Base-by-base conservation (phyloP, 2,888 invertebrate genomes). In the Belgica antarctica region DNA sequence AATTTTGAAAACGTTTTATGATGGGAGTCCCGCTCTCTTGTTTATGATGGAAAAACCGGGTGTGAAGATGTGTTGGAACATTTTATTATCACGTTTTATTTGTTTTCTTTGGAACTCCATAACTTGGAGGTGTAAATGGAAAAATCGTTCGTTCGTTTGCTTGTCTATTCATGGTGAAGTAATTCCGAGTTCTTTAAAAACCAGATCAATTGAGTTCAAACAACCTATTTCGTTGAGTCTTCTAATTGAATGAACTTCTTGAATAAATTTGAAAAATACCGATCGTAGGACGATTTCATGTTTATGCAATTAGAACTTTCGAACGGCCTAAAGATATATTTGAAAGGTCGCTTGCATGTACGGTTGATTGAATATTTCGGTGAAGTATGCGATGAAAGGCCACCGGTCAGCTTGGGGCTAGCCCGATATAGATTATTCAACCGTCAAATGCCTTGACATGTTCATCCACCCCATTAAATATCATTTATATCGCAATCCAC, bases 11-110 rank as follows among this genome's bases (percentile, higher is more conserved):
- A 52, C 17, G 52, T 52, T 52, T 52, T 52, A 52, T 52, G 52
- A 19, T 8, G 17, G 52, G 52, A 52, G 52, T 22, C 19, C 17
- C 7, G 34, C 12, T 31, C 34, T 31, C 34, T 5, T 31, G 34
- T 52, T 22, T 17, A 19, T 52, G 22, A 22, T 15, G 41, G 41
- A 41, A 12, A 15, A 41, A 41, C 41, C n/a, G n/a, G 41, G 10
- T 41, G 41, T 12, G 41, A n/a, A 41, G 5, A 2, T 41, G 41
- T 15, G 41, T 41, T 41, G 12, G 41, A 41, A 10, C 41, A n/a
- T 52, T 52, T 52, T 52, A 52, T 52, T 17, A 17, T 52, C 52
- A 52, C 52, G 52, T 52, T 52, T 52, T 52, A 52, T 52, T 22
- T 52, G 52, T 52, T 52, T 52, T 52, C 12, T 52, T n/a, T 52